Base-by-base conservation (phyloP, 2,797 vertebrate genomes). In the Eupleurogrammus muticus region DNA sequence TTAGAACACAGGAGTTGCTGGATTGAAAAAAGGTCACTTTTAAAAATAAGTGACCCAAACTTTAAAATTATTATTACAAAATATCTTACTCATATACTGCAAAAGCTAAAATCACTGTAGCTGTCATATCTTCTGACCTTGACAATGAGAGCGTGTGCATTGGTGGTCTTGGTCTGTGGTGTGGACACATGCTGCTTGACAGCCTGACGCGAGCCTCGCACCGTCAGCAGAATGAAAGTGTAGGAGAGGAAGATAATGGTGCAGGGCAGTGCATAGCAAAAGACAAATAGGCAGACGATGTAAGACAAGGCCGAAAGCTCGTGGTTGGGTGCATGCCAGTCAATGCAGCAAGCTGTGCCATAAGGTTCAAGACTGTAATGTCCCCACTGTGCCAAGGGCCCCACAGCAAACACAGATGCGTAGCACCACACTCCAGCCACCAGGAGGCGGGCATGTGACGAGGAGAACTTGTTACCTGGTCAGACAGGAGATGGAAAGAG, bases 271-370 rank as follows among this genome's bases (percentile, higher is more conserved):
- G 93, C 87, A 47, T 96, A 97, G 90, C 96, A 96, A 87, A 96
- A 96, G 73, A 96, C 4, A 62, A 97, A 93, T 59, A 96, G 95
- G 76, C 92, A 93, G 55, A 95, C 58, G 38, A 95, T 94, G 90
- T 96, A 96, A 73, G 95, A 93, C 66, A 91, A 76, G 38, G 95
- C 92, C 0, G 77, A 81, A 20, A 89, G 72, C 62, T 94, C 86
- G 12, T 80, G 81, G 84, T 93, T 90, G 0, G 95, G 85, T 23
- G 93, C 84, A 1, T 90, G 90, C 96, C 96, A 97, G 58, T 92
- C 70, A 69, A 97, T 94, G 92, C 96, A 96, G 92, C 96, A 97
- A 72, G 95, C 95, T 0, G 96, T 96, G 49, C 96, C 95, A 0
- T 96, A 96, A 9, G 96, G 96, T 90, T 96, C 95, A 1, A 93